A percentile compares a stretch with the other conserved stretches of the same genome.
phyloP scores from a whole-genome alignment of 2,797 vertebrate species.

The Channa striata region DNA sequence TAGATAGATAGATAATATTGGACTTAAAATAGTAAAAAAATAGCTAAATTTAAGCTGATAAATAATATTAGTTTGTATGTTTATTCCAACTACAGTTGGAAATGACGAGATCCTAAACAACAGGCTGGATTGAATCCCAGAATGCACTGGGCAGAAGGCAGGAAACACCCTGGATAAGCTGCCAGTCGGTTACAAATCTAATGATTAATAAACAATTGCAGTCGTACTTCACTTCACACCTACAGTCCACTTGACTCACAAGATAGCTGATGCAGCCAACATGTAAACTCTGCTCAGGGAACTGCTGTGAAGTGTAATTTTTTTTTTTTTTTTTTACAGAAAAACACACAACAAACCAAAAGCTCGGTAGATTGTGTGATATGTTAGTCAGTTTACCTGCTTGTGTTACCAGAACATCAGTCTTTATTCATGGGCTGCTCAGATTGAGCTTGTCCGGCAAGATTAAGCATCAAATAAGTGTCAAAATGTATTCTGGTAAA shows the following conservation, averaged over 20 bases:
- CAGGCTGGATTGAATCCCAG: slow-evolving; percentile 65
- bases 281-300: slow-evolving; percentile 38
- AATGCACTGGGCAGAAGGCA: slow-evolving; percentile 66
- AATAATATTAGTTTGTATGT: slow-evolving; percentile 50
- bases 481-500: not conserved
- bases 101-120: slow-evolving; percentile 34
- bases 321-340: slow-evolving; percentile 7
- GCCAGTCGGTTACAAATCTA: slow-evolving; percentile 59
- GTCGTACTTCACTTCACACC: slow-evolving; percentile 56
- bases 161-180: slow-evolving; percentile 62
- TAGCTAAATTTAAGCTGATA: slow-evolving; percentile 39
- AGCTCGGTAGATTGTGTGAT: too few relatives aligned
- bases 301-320: slow-evolving; percentile 12
- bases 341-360: slow-evolving; percentile 10
- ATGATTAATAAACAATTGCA: slow-evolving; percentile 62
- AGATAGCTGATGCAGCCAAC: slow-evolving; percentile 36
- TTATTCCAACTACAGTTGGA: slow-evolving; percentile 55
- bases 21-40: slow-evolving; percentile 26
- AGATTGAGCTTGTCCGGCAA: not conserved
- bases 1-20: slow-evolving; percentile 9
- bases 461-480: not conserved
- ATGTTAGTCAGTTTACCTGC: slow-evolving; percentile 2
- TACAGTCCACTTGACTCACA: slow-evolving; percentile 49
- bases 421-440: slow-evolving; percentile 3
- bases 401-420: not conserved